These are phyloP conservation scores for Acleris sparsana DNA, from an alignment of 2,888 invertebrate genomes.

Conservation along the genomic window DNA sequence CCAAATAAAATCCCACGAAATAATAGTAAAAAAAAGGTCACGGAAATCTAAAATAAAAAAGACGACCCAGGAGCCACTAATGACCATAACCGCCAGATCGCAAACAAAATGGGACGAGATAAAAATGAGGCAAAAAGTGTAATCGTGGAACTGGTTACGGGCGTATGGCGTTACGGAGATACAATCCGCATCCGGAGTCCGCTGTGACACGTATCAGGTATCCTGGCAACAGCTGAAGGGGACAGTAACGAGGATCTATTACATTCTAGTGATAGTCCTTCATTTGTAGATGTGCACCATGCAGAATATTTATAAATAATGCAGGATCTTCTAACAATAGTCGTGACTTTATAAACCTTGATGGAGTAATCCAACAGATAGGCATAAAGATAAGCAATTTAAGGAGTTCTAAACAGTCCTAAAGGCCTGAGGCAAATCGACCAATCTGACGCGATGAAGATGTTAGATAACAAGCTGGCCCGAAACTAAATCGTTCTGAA, in stretches of 20 bases:
- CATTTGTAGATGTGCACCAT: too few species aligned
- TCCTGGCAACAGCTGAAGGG: constrained; percentile 35
- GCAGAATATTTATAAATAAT: too few species aligned
- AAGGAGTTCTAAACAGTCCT: constrained; percentile 12
- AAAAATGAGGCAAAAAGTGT: constrained; percentile 64
- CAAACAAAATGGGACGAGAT: constrained; percentile 64
- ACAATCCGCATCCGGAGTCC: constrained; percentile 67
- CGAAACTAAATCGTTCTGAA: constrained; percentile 52
- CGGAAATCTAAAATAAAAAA: constrained; percentile 25
- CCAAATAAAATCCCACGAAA: constrained; percentile 44
- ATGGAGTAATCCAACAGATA: constrained; percentile 4
- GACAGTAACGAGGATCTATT: constrained; percentile 30
- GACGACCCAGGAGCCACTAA: constrained; percentile 41
- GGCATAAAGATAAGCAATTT: constrained; percentile 7
- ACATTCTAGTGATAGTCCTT: not conserved
- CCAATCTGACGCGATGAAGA: constrained; percentile 55
- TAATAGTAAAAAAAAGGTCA: constrained; percentile 37
- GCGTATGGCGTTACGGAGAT: constrained; percentile 56
- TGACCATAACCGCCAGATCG: constrained; percentile 57
- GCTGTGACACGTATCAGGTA: constrained; percentile 59
- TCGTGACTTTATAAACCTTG: not conserved
- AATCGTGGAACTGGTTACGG: constrained; percentile 62
- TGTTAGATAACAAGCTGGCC: constrained; percentile 60
- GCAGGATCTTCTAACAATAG: too few species aligned
- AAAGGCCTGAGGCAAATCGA: constrained; percentile 31